These are phyloP conservation scores for Acromyrmex heyeri DNA, from an alignment of 1,140 invertebrate species.

Conservation along the genomic window DNA sequence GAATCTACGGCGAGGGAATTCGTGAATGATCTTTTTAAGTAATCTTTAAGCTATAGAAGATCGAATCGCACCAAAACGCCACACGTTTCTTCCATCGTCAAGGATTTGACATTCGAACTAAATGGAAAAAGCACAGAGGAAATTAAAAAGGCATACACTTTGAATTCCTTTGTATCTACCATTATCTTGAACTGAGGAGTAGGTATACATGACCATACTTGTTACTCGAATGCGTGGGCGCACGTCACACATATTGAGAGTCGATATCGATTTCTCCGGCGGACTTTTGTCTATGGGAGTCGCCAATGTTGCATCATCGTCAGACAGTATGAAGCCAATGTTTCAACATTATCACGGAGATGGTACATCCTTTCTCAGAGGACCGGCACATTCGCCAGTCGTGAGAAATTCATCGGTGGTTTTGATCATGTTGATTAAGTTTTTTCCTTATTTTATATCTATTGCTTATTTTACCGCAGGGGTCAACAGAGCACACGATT, in stretches of 20 bases:
- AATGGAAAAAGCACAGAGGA: conserved; percentile 40
- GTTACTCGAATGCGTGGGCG: conserved; percentile 43
- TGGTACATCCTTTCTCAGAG: conserved; percentile 56
- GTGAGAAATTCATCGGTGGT: conserved; percentile 64
- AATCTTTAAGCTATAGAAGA: neutral
- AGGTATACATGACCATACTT: conserved; percentile 6
- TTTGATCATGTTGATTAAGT: conserved; percentile 69
- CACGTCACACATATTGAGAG: conserved; percentile 38
- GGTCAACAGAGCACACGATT: conserved; percentile 59
- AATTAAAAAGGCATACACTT: conserved; percentile 17
- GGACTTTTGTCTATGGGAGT: conserved; percentile 26
- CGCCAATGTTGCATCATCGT: conserved; percentile 59
- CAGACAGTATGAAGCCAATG: conserved; percentile 58
- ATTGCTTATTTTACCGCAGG: conserved; percentile 70
- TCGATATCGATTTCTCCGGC: conserved; percentile 53
- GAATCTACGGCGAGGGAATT: neutral
- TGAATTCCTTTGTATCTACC: conserved; percentile 6
- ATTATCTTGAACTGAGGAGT: conserved; percentile 25
- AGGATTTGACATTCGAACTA: neutral
- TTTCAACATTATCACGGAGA: conserved; percentile 54
- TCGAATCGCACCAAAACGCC: neutral
- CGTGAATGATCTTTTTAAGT: neutral
- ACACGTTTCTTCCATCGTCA: conserved; percentile 16
- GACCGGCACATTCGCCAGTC: conserved; percentile 35
- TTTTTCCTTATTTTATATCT: conserved; percentile 66